Conservation (phyloP, 1,140 invertebrate species). For the Patella vulgata region DNA sequence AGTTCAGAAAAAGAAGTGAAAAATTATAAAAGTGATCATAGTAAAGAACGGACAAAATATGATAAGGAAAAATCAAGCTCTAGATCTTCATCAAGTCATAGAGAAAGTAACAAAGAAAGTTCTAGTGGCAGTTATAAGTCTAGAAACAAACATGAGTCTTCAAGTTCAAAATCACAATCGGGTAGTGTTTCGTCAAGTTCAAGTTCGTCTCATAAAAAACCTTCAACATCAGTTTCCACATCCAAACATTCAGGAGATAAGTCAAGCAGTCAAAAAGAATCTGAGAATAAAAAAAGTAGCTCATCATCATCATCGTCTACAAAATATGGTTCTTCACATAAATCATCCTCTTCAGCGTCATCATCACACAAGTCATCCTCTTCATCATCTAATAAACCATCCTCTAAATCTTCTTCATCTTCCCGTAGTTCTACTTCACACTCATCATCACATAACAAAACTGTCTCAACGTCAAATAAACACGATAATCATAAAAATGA, state of each 20-base stretch:
- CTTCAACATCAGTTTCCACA: too few relatives aligned
- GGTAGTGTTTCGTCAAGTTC: too few relatives aligned
- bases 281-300: too few relatives aligned
- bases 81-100: too few relatives aligned
- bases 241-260: too few relatives aligned
- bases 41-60: conserved; percentile 4
- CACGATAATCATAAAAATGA: conserved; percentile 4
- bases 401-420: conserved; percentile 2
- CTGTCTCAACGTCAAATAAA: background rate
- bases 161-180: conserved; percentile 5
- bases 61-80: too few relatives aligned
- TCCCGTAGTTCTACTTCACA: conserved; percentile 3
- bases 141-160: background rate
- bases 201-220: too few relatives aligned
- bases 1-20: background rate
- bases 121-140: background rate
- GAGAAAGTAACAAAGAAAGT: conserved; percentile 1
- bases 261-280: too few relatives aligned
- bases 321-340: background rate
- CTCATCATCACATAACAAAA: background rate
- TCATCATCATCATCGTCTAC: conserved; percentile 10
- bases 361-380: background rate
- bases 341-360: conserved; percentile 1
- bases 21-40: background rate
- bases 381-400: background rate